Conservation (phyloP, 1,140 invertebrate genomes). For the Alviniconcha marisindica region DNA sequence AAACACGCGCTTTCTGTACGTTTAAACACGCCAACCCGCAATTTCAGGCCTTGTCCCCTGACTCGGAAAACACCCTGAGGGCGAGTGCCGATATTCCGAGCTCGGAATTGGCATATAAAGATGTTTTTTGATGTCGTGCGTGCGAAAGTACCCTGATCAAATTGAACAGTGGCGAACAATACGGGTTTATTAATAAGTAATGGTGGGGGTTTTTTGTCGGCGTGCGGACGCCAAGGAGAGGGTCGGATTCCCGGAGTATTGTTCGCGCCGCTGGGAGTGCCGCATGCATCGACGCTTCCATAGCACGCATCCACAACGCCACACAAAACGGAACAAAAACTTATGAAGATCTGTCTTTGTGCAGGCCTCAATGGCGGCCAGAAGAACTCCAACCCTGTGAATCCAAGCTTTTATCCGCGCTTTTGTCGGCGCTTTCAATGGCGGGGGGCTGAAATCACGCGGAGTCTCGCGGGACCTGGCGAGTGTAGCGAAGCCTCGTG, state of each 20-base stretch:
- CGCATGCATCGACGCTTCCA: slow-evolving; percentile 20
- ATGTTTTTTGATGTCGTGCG: slow-evolving; percentile 33
- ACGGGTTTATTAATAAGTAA: slow-evolving; percentile 43
- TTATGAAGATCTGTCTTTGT: slow-evolving; percentile 39
- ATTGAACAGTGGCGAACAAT: slow-evolving; percentile 33
- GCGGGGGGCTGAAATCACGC: slow-evolving; percentile 38
- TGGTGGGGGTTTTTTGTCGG: slow-evolving; percentile 17
- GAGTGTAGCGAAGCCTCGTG: background rate
- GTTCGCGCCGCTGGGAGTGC: background rate
- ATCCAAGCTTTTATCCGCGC: slow-evolving; percentile 1
- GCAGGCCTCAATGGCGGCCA: background rate
- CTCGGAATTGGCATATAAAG: slow-evolving; percentile 5
- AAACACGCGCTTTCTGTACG: no score
- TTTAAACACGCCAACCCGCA: no score
- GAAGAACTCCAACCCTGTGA: slow-evolving; percentile 15
- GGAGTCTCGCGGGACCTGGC: slow-evolving; percentile 31
- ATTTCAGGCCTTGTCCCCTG: no score
- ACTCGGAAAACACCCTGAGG: background rate
- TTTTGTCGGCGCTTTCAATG: slow-evolving; percentile 34
- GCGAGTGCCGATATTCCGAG: background rate
- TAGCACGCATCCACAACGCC: slow-evolving; percentile 18
- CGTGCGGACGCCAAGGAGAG: background rate
- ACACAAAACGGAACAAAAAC: slow-evolving; percentile 28
- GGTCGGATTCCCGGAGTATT: background rate
- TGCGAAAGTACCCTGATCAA: slow-evolving; percentile 33